Conservation (phyloP, 2,113 vertebrate species). For the Motacilla alba region DNA sequence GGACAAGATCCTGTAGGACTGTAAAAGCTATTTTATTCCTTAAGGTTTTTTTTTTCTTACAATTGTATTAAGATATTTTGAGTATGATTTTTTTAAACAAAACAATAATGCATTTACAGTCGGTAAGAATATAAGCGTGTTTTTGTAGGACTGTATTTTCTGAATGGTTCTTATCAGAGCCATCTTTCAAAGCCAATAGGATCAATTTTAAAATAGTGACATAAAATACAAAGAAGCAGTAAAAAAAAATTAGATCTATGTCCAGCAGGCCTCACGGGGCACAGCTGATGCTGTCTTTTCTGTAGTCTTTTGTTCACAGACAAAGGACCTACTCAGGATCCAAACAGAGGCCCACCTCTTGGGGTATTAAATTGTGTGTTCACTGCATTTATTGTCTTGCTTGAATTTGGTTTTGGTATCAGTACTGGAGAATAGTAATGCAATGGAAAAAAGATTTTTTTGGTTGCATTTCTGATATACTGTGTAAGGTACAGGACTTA, state of each 20-base stretch:
- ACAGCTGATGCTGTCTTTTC: background rate
- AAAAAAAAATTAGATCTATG: background rate
- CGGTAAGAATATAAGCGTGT: background rate
- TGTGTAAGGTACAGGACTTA: background rate
- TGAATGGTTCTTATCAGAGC: background rate
- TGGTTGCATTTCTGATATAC: background rate
- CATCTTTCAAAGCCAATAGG: background rate
- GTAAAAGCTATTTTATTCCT: background rate
- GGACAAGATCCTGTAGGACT: background rate
- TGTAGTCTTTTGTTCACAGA: background rate
- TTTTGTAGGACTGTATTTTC: background rate
- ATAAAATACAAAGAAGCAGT: background rate
- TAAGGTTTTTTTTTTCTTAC: background rate
- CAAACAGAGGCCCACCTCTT: background rate
- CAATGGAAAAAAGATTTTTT: background rate
- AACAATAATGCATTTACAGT: background rate
- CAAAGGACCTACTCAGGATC: background rate
- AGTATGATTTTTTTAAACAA: background rate
- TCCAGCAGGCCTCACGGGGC: background rate
- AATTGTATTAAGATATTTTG: background rate
- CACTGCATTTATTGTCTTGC: background rate
- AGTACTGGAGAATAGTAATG: background rate
- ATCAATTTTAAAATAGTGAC: background rate
- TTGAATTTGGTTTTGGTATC: background rate
- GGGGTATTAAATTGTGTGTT: background rate